Base-by-base conservation (phyloP, 2,797 vertebrate species). In the Staurois parvus region DNA sequence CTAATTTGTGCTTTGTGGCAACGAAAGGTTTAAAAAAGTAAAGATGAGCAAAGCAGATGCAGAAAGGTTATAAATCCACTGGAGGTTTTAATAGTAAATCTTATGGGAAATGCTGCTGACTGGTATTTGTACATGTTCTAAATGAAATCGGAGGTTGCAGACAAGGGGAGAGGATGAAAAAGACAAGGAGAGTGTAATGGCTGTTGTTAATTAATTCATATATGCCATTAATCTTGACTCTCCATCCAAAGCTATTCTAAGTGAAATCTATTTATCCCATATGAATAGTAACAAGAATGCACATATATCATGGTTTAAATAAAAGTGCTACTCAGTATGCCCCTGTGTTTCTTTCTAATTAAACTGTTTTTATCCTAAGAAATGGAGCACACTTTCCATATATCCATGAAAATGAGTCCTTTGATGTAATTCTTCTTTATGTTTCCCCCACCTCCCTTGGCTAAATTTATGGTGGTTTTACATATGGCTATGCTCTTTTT, bases 121-220 rank as follows among this genome's bases (percentile, higher is more conserved):
- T 87, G 85, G 69, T 87, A 84, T 87, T 87, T 83, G 85, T 87
- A 87, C 79, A 87, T 87, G 85, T 87, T 87, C 85, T 84, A 84
- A 87, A 87, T 87, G 85, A 87, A 87, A 87, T 84, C 85, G 83
- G 85, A 87, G 85, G 85, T 87, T 87, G 81, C 68, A 87, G 81
- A 84, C 81, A 87, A 87, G 85, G 81, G 81, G 85, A 87, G 76
- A 83, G 85, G 85, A 87, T 87, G 85, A 73, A 87, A 79, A 87
- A 87, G 81, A 83, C 85, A 87, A 87, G 85, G 85, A 83, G 85
- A 87, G 76, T 79, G 81, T 87, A 87, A 87, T 87, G 70, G 81
- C 81, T 28, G 81, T 89, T 88, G 86, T 75, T 92, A 93, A 93
- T 93, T 91, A 92, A 91, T 93, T 91, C 92, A 93, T 92, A 93